Evolutionary conservation across 1,140 invertebrate genomes (phyloP), one percentile per base, ranked within the genome.

Genomic region (Dendroctonus valens): DNA sequence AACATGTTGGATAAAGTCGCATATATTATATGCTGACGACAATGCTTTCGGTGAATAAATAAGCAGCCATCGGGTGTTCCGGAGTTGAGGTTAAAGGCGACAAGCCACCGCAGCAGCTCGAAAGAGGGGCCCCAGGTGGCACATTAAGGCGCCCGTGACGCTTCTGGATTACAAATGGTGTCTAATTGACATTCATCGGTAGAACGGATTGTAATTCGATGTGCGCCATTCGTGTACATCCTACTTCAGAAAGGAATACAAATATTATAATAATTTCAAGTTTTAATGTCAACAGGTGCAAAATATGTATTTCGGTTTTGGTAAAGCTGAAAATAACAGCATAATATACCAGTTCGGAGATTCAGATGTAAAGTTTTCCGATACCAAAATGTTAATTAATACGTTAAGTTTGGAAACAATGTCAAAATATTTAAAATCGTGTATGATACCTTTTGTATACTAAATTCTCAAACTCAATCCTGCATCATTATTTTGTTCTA

Each of bases 131-230:
- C 50, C 50, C 50, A 52, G 50, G 50, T 52, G 50, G 50, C 50
- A 52, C 50, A 52, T 52, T 52, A 52, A 52, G 50, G 50, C 50
- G n/a, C 12, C 12, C 15, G 50, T 9, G 15, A 52, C 50, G 50
- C n/a, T 12, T 52, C 50, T 52, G 50, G 50, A 52, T 52, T 52
- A 52, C 50, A 52, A 52, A 52, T 52, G 15, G n/a, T n/a, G 38
- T 26, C 50, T 52, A 52, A 52, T 52, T 52, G 50, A 26, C 50
- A 52, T 52, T 52, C 50, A 52, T 52, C 50, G 15, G 50, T 26
- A 52, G 50, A 52, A 52, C 50, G 50, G 38, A 52, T 52, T 52
- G 50, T 52, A 52, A 52, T 52, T 52, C 50, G 38, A 52, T 52
- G 26, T 26, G 50, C 50, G 15, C 37, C 14, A 52, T 52, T 12